phyloP scores from a whole-genome alignment of 2,797 vertebrate species.

The Oreortyx pictus region DNA sequence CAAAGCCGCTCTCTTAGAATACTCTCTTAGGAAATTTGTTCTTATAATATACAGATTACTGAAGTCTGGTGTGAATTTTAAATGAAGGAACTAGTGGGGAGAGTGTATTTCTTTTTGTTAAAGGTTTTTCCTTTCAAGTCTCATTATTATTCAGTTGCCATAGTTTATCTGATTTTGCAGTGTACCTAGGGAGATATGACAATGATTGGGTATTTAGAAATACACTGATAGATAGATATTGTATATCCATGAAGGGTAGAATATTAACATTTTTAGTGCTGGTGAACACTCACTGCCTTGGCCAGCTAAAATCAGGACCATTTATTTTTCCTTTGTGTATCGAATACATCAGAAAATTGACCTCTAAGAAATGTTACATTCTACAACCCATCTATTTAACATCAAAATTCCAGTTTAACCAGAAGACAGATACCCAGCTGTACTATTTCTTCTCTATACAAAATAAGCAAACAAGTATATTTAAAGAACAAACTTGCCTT shows the following conservation, averaged over 20 bases:
- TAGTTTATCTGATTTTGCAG: constrained; percentile 72
- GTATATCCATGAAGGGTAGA: not conserved
- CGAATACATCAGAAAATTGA: not conserved
- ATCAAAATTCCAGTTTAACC: not conserved
- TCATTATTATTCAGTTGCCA: constrained; percentile 71
- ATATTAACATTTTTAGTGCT: not conserved
- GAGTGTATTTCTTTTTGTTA: constrained; percentile 64
- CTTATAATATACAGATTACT: constrained; percentile 54
- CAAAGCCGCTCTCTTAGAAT: constrained; percentile 21
- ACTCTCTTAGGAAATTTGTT: constrained; percentile 58
- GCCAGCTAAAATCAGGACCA: not conserved
- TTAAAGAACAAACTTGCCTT: not conserved
- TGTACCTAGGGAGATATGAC: constrained; percentile 42
- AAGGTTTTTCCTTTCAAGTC: constrained; percentile 61
- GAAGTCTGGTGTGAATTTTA: constrained; percentile 56
- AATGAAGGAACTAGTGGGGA: constrained; percentile 45
- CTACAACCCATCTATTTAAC: not conserved
- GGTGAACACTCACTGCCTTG: not conserved
- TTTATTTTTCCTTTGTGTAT: not conserved
- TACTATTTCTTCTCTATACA: not conserved
- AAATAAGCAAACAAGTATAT: not conserved
- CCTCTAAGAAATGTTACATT: not conserved
- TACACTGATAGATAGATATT: constrained; percentile 8
- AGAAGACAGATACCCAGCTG: not conserved
- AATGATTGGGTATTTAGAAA: constrained; percentile 42